Conservation (phyloP, 2,797 vertebrate genomes). For the Avahi laniger region DNA sequence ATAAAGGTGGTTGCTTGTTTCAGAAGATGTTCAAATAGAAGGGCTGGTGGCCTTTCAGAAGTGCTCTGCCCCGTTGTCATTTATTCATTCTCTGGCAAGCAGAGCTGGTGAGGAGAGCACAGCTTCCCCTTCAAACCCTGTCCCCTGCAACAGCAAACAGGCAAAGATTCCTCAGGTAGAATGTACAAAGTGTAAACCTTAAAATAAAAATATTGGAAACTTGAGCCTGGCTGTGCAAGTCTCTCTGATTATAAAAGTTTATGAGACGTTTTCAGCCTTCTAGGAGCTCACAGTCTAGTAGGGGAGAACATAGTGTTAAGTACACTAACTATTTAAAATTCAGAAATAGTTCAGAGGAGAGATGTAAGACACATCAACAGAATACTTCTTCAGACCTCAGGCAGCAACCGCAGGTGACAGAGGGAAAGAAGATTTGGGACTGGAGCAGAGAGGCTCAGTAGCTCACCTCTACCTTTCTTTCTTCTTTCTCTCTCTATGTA, state of each 20-base stretch:
- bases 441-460: background rate
- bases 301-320: background rate
- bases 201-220: background rate
- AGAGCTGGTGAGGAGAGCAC: background rate
- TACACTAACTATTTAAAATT: background rate
- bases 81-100: background rate
- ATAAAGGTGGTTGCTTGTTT: constrained; percentile 9
- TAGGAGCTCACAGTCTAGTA: background rate
- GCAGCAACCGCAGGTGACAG: background rate
- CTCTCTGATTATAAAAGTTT: background rate
- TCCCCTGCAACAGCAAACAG: background rate
- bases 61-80: background rate
- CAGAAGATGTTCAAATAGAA: background rate
- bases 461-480: background rate
- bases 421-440: background rate
- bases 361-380: background rate
- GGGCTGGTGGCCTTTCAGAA: background rate
- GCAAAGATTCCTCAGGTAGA: background rate
- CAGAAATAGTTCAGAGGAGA: background rate
- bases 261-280: background rate
- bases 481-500: background rate
- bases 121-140: too few species aligned
- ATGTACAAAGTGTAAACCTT: background rate
- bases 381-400: background rate
- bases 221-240: background rate